Base-by-base conservation (phyloP, 92 coral and sea anemone species). In the Muricea muricata region DNA sequence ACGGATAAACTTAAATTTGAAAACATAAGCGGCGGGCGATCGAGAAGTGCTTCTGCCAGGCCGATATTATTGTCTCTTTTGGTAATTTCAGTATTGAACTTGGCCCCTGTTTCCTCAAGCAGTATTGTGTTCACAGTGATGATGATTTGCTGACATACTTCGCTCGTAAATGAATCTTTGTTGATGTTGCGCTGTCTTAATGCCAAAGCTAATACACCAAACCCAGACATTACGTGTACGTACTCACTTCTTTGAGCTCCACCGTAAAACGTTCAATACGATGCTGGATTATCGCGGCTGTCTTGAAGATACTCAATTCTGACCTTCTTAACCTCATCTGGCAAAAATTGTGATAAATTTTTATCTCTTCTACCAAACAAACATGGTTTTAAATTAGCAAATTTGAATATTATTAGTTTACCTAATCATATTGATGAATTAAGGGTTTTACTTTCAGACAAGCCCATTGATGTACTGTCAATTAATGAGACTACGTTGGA, bases 231-330 rank as follows among this genome's bases (percentile, higher is more conserved):
- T 20, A 50, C 85, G 42, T 61, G 31, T 15, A 78, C 85, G 15
- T 37, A 4, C 5, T 9, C 9, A 9, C 42, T 37, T 85, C 57
- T 8, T 29, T 78, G 61, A 12, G 37, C 60, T 32, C 30, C 26
- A 66, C 80, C 68, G 12, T 71, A 35, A 50, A 85, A 65, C 89
- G 85, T 77, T 29, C 50, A 30, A 45, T 31, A 58, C 18, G 89
- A 52, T 46, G 79, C 89, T 6, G 32, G 76, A 56, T 54, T 74
- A 14, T 85, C 85, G 35, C 45, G 40, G 9, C 47, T 63, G 0
- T 66, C 85, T 24, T 9, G 23, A 6, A 78, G 20, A 29, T 85
- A 65, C 1, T 32, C 48, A 13, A 85, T 25, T 20, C 8, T 14
- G 9, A 78, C 42, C 24, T 37, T 61, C 67, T 65, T 42, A 29